Percentiles rank a stretch among this genome's conserved stretches.
Evolutionary conservation across 1,140 invertebrate species (phyloP).

Genomic region (Triops longicaudatus): DNA sequence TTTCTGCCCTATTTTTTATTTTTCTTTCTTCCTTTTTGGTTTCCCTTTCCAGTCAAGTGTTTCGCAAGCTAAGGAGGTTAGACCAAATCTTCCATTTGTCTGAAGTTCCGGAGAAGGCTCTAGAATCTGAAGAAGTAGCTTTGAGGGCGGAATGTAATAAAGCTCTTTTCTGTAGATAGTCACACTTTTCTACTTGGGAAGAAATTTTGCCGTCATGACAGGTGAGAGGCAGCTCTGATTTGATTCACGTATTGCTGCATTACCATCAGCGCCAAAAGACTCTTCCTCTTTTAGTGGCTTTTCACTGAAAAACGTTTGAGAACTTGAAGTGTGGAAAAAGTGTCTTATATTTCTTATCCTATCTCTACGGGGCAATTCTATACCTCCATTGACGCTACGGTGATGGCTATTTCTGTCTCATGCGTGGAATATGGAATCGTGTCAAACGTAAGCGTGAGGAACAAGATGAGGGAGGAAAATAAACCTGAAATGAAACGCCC

Average conservation of each 20-base stretch:
- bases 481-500: not conserved
- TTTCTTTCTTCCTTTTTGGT: too few species aligned
- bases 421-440: not conserved
- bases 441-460: not conserved
- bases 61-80: not conserved
- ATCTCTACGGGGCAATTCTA: not conserved
- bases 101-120: not conserved
- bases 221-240: not conserved
- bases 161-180: not conserved
- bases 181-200: not conserved
- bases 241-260: constrained; percentile 6
- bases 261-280: not conserved
- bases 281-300: too few species aligned
- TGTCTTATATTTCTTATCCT: not conserved
- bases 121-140: too few species aligned
- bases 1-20: not conserved
- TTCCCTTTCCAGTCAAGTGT: too few species aligned
- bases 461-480: not conserved
- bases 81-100: not conserved
- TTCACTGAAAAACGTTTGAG: not conserved
- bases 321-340: not conserved
- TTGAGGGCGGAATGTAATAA: not conserved
- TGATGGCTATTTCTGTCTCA: not conserved
- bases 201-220: not conserved
- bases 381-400: not conserved